Percentiles rank a stretch among this genome's conserved stretches.
These are phyloP conservation scores for Tipula vernalis DNA, from an alignment of 2,888 invertebrate genomes.

Conservation along the genomic window DNA sequence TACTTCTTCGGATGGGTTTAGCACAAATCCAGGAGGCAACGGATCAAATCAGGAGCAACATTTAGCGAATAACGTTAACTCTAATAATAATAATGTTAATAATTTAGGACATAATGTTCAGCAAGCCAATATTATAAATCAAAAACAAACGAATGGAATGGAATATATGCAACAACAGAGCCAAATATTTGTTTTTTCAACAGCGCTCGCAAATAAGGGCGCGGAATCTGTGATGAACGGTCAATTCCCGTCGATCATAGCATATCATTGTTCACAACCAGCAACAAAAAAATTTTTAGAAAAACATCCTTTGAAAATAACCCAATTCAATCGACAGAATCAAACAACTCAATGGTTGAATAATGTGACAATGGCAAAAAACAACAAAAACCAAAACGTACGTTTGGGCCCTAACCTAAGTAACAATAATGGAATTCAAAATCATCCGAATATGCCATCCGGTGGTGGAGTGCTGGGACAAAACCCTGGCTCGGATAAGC, in stretches of 20 bases:
- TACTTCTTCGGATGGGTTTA: neutral
- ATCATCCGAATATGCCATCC: neutral
- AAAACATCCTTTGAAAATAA: conserved; percentile 84
- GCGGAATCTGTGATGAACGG: conserved; percentile 85
- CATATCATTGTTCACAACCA: conserved; percentile 91
- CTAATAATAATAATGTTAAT: neutral
- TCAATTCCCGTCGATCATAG: conserved; percentile 82
- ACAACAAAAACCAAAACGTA: conserved; percentile 42
- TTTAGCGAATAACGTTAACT: neutral
- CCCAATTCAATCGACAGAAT: conserved; percentile 74
- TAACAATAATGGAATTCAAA: neutral
- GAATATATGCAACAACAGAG: conserved; percentile 86
- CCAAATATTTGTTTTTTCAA: conserved; percentile 96
- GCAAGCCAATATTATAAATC: neutral
- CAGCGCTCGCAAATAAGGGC: conserved; percentile 84
- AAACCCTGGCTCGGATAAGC: neutral
- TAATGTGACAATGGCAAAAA: conserved; percentile 63
- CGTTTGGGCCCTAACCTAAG: conserved; percentile 22
- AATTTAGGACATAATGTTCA: neutral
- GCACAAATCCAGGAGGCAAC: neutral
- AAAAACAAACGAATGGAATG: neutral
- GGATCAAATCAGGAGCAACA: neutral
- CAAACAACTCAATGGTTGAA: conserved; percentile 64
- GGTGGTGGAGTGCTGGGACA: neutral
- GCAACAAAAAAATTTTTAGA: conserved; percentile 90